Conservation (phyloP, 2,888 invertebrate species). For the Orthonychiurus folsomi region DNA sequence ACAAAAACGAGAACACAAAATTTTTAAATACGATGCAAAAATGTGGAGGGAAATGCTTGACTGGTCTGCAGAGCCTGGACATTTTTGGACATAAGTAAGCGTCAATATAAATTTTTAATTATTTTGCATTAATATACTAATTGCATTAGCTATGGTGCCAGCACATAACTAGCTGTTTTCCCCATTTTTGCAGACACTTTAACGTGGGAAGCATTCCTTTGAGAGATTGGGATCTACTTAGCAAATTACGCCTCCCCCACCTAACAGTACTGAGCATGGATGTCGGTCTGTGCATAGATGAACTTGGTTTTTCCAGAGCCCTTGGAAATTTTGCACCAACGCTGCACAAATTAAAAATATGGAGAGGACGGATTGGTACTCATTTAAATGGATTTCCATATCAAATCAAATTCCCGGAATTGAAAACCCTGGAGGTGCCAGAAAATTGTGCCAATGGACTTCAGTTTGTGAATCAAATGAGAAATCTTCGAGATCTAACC, state of each 20-base stretch:
- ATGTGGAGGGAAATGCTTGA: neutral
- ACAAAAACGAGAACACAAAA: neutral
- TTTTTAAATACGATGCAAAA: neutral
- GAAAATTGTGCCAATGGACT: neutral
- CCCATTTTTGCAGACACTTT: neutral
- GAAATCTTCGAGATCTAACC: neutral
- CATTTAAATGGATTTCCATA: neutral
- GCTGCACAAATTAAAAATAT: neutral
- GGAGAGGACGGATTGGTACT: neutral
- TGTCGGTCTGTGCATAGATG: neutral
- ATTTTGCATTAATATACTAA: neutral
- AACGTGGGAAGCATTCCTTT: neutral
- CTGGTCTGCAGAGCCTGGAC: neutral
- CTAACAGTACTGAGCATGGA: neutral
- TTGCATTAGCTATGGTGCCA: too few relatives aligned
- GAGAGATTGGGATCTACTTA: neutral
- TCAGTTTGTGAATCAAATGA: slow-evolving; percentile 1
- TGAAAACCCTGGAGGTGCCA: neutral
- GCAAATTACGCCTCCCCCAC: neutral
- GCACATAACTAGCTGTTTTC: too few relatives aligned
- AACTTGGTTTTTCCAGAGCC: neutral
- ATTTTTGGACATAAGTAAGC: slow-evolving; percentile 5
- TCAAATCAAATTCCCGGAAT: neutral
- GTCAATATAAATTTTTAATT: neutral
- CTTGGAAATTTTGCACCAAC: neutral